phyloP scores from a whole-genome alignment of 2,888 invertebrate genomes.

The Drosophila acutilabella region DNA sequence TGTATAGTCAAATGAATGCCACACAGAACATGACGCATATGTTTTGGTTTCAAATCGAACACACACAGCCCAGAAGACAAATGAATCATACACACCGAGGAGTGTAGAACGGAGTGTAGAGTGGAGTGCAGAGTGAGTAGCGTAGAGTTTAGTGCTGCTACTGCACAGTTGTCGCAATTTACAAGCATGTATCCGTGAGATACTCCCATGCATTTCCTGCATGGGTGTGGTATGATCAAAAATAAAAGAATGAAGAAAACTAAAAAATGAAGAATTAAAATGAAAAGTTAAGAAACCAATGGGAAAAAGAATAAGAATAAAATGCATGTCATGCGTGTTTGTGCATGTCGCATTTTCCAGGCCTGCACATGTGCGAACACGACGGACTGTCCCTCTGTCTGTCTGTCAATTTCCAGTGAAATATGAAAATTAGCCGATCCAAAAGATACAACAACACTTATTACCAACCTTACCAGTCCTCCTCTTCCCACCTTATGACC shows the following conservation, averaged over 20 bases:
- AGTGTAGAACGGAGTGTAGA: constrained; percentile 2
- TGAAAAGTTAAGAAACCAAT: neutral
- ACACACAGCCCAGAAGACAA: constrained; percentile 26
- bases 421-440: constrained; percentile 81
- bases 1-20: neutral
- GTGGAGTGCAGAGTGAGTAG: constrained; percentile 7
- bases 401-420: constrained; percentile 70
- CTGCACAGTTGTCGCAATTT: constrained; percentile 50
- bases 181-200: constrained; percentile 36
- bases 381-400: constrained; percentile 34
- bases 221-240: constrained; percentile 52
- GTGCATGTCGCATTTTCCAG: constrained; percentile 67
- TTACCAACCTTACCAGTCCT: no score
- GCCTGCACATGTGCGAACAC: constrained; percentile 46
- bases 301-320: constrained; percentile 19
- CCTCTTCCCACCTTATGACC: no score
- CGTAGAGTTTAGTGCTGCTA: constrained; percentile 19
- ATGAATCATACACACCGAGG: constrained; percentile 56
- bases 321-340: constrained; percentile 77
- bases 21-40: constrained; percentile 68
- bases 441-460: constrained; percentile 29
- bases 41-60: constrained; percentile 61
- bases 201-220: constrained; percentile 56
- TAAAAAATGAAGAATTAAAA: constrained; percentile 8
- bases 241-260: constrained; percentile 23